A percentile compares a stretch with the other conserved stretches of the same genome.
Conservation (phyloP, 1,140 invertebrate genomes). For the Subanguina moxae region DNA sequence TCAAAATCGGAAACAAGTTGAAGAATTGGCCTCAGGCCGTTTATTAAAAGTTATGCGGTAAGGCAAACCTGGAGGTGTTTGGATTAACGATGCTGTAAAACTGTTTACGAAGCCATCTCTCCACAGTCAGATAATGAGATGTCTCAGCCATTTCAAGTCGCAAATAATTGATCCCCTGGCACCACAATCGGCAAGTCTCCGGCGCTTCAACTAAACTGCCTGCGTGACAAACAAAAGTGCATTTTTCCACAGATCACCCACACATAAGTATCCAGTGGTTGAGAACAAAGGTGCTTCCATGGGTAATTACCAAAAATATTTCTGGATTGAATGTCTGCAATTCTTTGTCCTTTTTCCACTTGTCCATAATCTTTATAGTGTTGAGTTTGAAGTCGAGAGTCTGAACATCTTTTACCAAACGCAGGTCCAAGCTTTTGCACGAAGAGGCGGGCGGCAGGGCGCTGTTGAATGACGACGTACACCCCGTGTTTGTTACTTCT, state of each 20-base stretch:
- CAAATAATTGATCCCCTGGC: slow-evolving; percentile 49
- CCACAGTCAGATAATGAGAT: slow-evolving; percentile 47
- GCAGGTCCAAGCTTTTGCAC: slow-evolving; percentile 39
- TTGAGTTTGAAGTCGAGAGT: slow-evolving; percentile 41
- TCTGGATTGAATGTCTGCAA: slow-evolving; percentile 46
- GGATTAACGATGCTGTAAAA: slow-evolving; percentile 42
- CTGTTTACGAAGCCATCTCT: slow-evolving; percentile 54
- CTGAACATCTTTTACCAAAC: slow-evolving; percentile 47
- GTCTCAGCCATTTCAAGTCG: slow-evolving; percentile 45
- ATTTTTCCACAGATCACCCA: slow-evolving; percentile 24
- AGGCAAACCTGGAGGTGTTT: slow-evolving; percentile 34
- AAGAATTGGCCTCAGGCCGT: no score
- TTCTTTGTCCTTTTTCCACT: slow-evolving; percentile 56
- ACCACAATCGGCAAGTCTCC: slow-evolving; percentile 45
- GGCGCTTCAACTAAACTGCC: slow-evolving; percentile 29
- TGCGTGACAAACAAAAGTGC: no score
- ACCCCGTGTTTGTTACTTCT: background rate
- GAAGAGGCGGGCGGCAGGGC: slow-evolving; percentile 9
- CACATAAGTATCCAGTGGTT: slow-evolving; percentile 55
- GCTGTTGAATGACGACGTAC: background rate
- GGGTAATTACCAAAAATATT: slow-evolving; percentile 49
- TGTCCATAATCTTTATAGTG: slow-evolving; percentile 53
- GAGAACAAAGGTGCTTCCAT: slow-evolving; percentile 50
- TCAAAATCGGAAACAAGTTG: no score
- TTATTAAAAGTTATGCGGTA: no score